Conservation (phyloP, 2,797 vertebrate species). For the Coregonus suidteri region DNA sequence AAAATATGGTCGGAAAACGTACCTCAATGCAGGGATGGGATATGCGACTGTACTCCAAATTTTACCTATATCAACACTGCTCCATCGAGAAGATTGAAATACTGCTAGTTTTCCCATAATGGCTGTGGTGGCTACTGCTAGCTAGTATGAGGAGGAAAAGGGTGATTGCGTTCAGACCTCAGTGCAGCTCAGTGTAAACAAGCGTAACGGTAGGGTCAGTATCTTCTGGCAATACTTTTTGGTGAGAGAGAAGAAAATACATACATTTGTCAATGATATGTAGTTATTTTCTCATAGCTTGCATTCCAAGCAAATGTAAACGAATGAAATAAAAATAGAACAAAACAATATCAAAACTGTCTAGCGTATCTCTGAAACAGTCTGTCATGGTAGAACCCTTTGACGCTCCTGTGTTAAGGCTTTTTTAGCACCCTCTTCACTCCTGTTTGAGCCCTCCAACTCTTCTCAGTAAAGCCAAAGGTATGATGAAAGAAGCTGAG, state of each 20-base stretch:
- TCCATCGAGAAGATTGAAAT: too few relatives aligned
- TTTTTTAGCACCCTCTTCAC: conserved; percentile 17
- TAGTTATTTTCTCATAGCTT: conserved; percentile 23
- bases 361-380: conserved; percentile 1
- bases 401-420: background rate
- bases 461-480: conserved; percentile 78
- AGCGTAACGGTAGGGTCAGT: too few relatives aligned
- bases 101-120: too few relatives aligned
- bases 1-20: too few relatives aligned
- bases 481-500: conserved; percentile 81
- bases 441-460: conserved; percentile 68
- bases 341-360: background rate
- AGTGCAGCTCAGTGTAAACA: too few relatives aligned
- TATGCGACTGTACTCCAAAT: too few relatives aligned
- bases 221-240: conserved; percentile 12
- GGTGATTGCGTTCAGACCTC: too few relatives aligned
- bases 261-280: conserved; percentile 5
- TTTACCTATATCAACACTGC: too few relatives aligned
- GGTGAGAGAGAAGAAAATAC: conserved; percentile 4
- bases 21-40: too few relatives aligned
- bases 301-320: conserved; percentile 43
- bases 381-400: background rate
- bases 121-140: too few relatives aligned
- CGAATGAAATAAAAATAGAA: conserved; percentile 25
- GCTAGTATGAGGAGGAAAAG: too few relatives aligned